Evolutionary conservation across 2,797 vertebrate species (phyloP), one percentile per base, ranked within the genome.

Genomic region (Etheostoma perlongum): DNA sequence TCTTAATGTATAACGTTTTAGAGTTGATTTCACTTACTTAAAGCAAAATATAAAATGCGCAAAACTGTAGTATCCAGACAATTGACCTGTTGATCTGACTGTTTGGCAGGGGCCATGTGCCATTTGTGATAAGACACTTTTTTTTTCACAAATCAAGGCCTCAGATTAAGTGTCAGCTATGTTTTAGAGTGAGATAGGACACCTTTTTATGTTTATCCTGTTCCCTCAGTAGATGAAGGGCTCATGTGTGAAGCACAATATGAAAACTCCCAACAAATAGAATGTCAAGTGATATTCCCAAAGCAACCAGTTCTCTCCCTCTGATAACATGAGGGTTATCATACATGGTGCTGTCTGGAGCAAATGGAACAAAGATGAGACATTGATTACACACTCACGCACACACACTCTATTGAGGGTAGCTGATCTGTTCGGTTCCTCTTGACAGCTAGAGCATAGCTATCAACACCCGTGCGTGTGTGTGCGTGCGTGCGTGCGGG

Each of bases 281-380:
- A 65, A 74, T 64, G 48, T 77, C 67, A 66, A 83, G 61, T 82
- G 85, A 91, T 89, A 89, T 84, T 91, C 89, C 85, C 91, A n/a
- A 15, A 83, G 83, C 79, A 83, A 58, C 86, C 72, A 70, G 60
- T 68, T 70, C 67, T 78, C 65, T 81, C 65, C 71, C 62, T 58
- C 84, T 73, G 89, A 92, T 93, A 92, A 75, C 86, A 46, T 64
- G 70, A 78, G 82, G 91, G 88, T 91, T 91, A 92, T 93, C 93
- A 87, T 87, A 91, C 73, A 55, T 85, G 85, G 62, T 42, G 83
- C 85, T 85, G 87, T 90, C 89, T 91, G 78, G 79, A 89, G 87
- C 85, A 89, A 92, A 91, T 91, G 85, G 89, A 91, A 90, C 89
- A 89, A 82, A 93, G 93, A 92, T 92, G 90, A 89, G 80, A 85